phyloP scores from a whole-genome alignment of 2,797 vertebrate genomes.

The Meriones psammophilus region DNA sequence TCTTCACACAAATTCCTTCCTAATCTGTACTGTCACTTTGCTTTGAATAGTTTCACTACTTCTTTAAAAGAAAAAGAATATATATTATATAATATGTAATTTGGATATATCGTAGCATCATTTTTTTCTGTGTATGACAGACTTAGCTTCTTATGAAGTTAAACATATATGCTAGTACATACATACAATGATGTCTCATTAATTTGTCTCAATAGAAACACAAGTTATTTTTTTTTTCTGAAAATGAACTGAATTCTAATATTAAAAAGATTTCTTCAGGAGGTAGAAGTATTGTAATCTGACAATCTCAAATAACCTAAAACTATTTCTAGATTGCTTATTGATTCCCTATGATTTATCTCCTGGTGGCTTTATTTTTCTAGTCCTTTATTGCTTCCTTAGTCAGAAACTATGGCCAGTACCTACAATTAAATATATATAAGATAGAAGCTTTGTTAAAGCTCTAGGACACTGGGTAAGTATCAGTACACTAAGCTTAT shows the following conservation, averaged over 20 bases:
- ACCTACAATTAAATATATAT: not conserved
- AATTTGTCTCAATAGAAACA: not conserved
- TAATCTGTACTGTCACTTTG: too few species aligned
- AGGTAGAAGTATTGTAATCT: constrained; percentile 52
- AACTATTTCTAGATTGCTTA: constrained; percentile 55
- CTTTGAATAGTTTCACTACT: not conserved
- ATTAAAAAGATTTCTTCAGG: not conserved
- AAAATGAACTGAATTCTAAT: constrained; percentile 44
- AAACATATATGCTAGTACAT: not conserved
- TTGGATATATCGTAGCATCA: not conserved
- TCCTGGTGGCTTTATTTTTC: constrained; percentile 42
- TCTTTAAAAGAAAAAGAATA: not conserved
- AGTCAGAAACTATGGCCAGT: not conserved
- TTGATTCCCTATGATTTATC: constrained; percentile 52
- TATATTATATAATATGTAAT: not conserved
- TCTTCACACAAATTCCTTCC: not conserved
- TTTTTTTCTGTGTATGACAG: not conserved
- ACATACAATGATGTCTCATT: not conserved
- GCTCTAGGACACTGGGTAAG: not conserved
- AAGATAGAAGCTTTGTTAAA: constrained; percentile 38
- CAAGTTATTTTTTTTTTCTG: not conserved
- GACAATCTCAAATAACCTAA: constrained; percentile 37
- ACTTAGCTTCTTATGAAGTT: not conserved
- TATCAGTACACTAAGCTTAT: constrained; percentile 1
- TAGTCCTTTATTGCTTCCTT: not conserved